Percentiles rank a stretch among this genome's conserved stretches.
Conservation (phyloP, 2,113 vertebrate genomes). For the Perca schrenkii region DNA sequence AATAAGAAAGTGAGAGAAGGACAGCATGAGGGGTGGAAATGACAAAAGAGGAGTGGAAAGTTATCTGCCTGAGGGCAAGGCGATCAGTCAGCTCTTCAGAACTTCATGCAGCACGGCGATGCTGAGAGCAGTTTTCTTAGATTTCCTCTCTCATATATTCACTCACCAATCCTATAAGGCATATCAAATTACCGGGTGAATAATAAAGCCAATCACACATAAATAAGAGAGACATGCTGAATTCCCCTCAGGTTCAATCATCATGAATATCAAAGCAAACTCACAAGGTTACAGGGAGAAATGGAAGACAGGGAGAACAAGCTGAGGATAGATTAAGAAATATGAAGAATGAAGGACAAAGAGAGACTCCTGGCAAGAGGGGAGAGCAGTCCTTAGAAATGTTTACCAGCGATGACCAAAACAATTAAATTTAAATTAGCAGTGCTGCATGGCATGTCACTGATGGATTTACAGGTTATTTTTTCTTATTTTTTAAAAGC, state of each 20-base stretch:
- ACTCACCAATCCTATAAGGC: constrained; percentile 55
- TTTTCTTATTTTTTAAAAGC: not conserved
- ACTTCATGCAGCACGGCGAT: constrained; percentile 16
- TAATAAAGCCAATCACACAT: constrained; percentile 76
- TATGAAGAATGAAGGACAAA: constrained; percentile 52
- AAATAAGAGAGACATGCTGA: constrained; percentile 77
- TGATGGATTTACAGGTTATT: not conserved
- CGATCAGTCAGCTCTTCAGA: constrained; percentile 59
- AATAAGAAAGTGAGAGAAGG: not conserved
- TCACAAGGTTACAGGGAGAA: constrained; percentile 61
- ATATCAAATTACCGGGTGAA: constrained; percentile 76
- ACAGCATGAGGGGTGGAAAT: not conserved
- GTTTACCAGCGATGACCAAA: constrained; percentile 38
- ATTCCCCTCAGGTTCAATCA: constrained; percentile 73
- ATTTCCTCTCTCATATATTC: constrained; percentile 49
- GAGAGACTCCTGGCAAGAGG: constrained; percentile 41
- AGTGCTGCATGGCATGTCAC: constrained; percentile 6
- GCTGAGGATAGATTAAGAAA: constrained; percentile 38
- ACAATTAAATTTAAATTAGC: constrained; percentile 20
- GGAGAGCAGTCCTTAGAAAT: constrained; percentile 47
- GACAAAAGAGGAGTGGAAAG: constrained; percentile 37
- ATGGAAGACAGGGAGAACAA: constrained; percentile 24
- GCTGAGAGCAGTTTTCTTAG: constrained; percentile 43
- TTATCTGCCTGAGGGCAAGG: constrained; percentile 9
- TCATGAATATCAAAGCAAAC: constrained; percentile 80